These are phyloP conservation scores for Pholis gunnellus DNA, from an alignment of 2,113 vertebrate species.

Conservation along the genomic window DNA sequence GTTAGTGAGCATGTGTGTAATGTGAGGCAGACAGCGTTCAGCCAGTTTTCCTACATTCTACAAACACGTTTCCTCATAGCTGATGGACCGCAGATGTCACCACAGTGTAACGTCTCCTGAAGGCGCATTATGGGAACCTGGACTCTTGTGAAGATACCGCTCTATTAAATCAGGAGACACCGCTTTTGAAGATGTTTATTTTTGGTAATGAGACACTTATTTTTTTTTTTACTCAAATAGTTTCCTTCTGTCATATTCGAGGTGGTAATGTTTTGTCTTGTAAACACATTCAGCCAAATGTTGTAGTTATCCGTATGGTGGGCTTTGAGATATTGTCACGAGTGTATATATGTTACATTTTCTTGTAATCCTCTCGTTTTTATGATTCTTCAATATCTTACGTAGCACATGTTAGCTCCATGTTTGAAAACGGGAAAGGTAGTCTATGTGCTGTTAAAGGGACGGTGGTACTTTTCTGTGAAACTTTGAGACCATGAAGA, in stretches of 20 bases:
- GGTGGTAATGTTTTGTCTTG: background rate
- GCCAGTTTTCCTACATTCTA: slow-evolving; percentile 75
- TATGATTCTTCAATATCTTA: background rate
- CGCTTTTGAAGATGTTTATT: slow-evolving; percentile 65
- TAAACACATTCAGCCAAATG: background rate
- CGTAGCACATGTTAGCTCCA: background rate
- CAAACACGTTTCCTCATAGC: slow-evolving; percentile 35
- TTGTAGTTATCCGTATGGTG: slow-evolving; percentile 4
- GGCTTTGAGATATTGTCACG: background rate
- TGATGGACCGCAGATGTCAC: slow-evolving; percentile 29
- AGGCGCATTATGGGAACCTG: slow-evolving; percentile 26
- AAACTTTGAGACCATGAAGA: background rate
- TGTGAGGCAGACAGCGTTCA: slow-evolving; percentile 32
- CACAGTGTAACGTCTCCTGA: slow-evolving; percentile 15
- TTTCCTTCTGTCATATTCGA: slow-evolving; percentile 15
- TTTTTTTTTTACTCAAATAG: slow-evolving; percentile 10
- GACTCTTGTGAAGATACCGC: slow-evolving; percentile 28
- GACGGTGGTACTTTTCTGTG: background rate
- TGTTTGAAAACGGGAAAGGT: slow-evolving; percentile 10
- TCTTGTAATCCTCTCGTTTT: background rate
- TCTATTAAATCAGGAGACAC: slow-evolving; percentile 14
- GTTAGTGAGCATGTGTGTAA: slow-evolving; percentile 26
- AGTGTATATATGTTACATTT: background rate
- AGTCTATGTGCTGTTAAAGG: background rate
- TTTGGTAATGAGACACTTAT: slow-evolving; percentile 58